Evolutionary conservation across 1,140 invertebrate species (phyloP).

Genomic region (Trachelipus rathkii): DNA sequence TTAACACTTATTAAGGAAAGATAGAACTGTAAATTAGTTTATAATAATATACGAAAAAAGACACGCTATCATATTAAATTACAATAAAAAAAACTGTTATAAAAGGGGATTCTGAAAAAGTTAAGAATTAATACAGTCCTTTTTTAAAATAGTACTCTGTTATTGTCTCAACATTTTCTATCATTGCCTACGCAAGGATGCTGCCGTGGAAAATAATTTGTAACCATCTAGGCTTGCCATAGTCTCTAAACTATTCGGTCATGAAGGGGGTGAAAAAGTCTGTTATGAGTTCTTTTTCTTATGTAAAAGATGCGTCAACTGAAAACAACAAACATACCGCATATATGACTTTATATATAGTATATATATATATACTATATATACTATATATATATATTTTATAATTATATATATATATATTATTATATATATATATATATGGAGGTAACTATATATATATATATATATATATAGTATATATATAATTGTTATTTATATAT

Average conservation of each 20-base stretch:
- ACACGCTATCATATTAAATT: too few species aligned
- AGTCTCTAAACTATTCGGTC: constrained; percentile 58
- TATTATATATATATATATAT: constrained; percentile 22
- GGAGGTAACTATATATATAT: constrained; percentile 4
- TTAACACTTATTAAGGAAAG: too few species aligned
- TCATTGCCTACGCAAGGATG: constrained; percentile 61
- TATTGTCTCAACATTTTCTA: too few species aligned
- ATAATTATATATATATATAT: constrained; percentile 28
- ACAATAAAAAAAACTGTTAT: too few species aligned
- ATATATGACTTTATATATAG: background rate
- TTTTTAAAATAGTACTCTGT: too few species aligned
- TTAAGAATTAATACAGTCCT: too few species aligned
- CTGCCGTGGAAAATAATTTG: constrained; percentile 57
- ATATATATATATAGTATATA: constrained; percentile 17
- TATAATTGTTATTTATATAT: background rate
- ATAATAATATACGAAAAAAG: too few species aligned
- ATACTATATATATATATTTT: constrained; percentile 22
- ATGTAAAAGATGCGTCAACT: constrained; percentile 53
- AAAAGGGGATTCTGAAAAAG: too few species aligned
- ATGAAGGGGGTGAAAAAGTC: constrained; percentile 70
- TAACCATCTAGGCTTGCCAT: constrained; percentile 67
- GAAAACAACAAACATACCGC: constrained; percentile 37
- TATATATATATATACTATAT: constrained; percentile 19
- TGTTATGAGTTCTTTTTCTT: constrained; percentile 58
- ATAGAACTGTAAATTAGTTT: too few species aligned